Conservation (phyloP, 2,113 vertebrate genomes). For the Erythrolamprus reginae region DNA sequence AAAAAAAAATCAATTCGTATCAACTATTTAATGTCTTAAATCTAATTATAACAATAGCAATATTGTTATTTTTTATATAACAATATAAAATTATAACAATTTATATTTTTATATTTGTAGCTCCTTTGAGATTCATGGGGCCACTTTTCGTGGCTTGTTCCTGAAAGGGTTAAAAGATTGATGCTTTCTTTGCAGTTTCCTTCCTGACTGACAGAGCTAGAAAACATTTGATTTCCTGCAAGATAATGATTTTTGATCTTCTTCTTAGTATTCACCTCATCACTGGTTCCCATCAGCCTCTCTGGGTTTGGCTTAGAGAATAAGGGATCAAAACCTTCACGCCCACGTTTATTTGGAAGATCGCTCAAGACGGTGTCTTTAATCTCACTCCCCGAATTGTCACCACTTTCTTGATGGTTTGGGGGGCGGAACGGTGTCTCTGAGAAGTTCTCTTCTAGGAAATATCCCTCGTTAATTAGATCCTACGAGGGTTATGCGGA, state of each 20-base stretch:
- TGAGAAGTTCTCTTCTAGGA: not conserved
- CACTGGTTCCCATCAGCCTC: not conserved
- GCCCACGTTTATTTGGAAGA: not conserved
- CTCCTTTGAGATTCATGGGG: not conserved
- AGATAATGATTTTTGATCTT: slow-evolving; percentile 27
- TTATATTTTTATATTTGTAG: slow-evolving; percentile 31
- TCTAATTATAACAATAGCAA: too few relatives aligned
- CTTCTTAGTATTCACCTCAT: not conserved
- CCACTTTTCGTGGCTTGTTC: not conserved
- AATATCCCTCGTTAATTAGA: not conserved
- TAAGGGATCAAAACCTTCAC: not conserved
- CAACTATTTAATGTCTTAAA: too few relatives aligned
- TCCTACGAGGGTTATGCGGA: too few relatives aligned
- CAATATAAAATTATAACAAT: too few relatives aligned
- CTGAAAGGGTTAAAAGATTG: slow-evolving; percentile 12
- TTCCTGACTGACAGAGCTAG: slow-evolving; percentile 25
- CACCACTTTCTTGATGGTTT: not conserved
- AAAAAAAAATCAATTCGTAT: too few relatives aligned
- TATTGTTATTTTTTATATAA: too few relatives aligned
- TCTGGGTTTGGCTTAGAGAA: not conserved
- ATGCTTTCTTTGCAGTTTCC: slow-evolving; percentile 42
- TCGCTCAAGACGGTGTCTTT: not conserved
- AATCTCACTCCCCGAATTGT: not conserved
- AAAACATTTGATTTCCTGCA: slow-evolving; percentile 34
- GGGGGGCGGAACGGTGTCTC: not conserved